Evolutionary conservation across 2,888 invertebrate species (phyloP), one percentile per base, ranked within the genome.

Genomic region (Lepetodrilus schrolli): DNA sequence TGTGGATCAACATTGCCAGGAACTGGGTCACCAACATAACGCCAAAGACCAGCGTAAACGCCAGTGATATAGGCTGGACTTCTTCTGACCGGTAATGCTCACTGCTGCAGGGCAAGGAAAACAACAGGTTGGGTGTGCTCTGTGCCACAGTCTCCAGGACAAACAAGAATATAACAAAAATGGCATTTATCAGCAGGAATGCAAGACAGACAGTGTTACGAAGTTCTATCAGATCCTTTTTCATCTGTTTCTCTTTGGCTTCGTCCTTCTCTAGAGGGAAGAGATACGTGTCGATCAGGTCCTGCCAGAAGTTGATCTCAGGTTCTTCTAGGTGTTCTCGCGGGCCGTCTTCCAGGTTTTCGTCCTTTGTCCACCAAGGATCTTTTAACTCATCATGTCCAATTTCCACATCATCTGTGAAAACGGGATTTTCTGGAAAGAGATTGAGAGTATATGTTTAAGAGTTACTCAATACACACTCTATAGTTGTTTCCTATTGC

Each of bases 111-210:
- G 86, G 85, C 10, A 88, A 79, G 21, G 82, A 76, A 4, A 88
- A 81, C 13, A 82, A 83, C 0, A 89, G 77, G 49, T 80, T 80
- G 8, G 86, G 81, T 4, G 80, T 83, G 8, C 78, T 76, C n/a
- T 79, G 74, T 37, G 83, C 83, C 93, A 98, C 97, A 92, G 98
- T 93, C 93, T 98, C 98, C 91, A 99, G 94, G 91, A 98, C 94
- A 93, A 98, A 97, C 87, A 99, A 97, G 92, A 98, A 96, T 91
- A 98, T 94, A 88, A 99, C 97, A 94, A 98, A 99, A 88, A 99
- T 94, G 82, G 98, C 96, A 93, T 99, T 99, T 92, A 96, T 92
- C 96, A 99, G 98, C 93, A 98, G 95, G 93, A 99, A 98, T 17
- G 84, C 84, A 21, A 87, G 79, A 66, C 85, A 84, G 0, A 86